Conservation (phyloP, 2,888 invertebrate genomes). For the Amphiduros pacificus region DNA sequence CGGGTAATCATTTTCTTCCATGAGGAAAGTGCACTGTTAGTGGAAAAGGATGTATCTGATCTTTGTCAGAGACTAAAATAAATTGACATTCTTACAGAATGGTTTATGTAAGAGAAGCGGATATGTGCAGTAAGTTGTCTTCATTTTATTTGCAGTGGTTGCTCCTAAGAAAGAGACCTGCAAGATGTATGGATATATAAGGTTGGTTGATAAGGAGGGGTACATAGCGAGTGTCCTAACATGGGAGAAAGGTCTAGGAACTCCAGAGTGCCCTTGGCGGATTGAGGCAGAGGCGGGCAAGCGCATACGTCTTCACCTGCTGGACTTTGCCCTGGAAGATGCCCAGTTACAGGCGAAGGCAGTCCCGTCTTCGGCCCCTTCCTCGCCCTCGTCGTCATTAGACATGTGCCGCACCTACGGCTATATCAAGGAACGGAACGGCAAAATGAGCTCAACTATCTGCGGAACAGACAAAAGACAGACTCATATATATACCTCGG, state of each 20-base stretch:
- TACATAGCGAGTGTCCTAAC: constrained; percentile 22
- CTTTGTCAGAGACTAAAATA: too few relatives aligned
- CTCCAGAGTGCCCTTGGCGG: constrained; percentile 23
- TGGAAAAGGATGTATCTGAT: too few relatives aligned
- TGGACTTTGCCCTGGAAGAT: constrained; percentile 11
- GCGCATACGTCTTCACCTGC: constrained; percentile 4
- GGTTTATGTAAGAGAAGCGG: too few relatives aligned
- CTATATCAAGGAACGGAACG: neutral
- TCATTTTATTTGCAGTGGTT: too few relatives aligned
- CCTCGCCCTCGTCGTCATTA: neutral
- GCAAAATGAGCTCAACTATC: neutral
- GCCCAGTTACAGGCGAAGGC: too few relatives aligned
- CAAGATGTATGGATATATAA: constrained; percentile 6
- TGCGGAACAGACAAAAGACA: neutral
- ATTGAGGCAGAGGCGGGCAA: constrained; percentile 14
- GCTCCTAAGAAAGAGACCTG: too few relatives aligned
- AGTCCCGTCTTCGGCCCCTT: too few relatives aligned
- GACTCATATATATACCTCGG: neutral
- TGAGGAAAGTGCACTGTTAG: too few relatives aligned
- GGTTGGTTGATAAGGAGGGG: constrained; percentile 1
- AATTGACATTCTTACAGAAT: too few relatives aligned
- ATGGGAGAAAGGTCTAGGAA: constrained; percentile 11
- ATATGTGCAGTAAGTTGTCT: too few relatives aligned
- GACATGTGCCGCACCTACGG: neutral
- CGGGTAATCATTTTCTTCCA: too few relatives aligned